Evolutionary conservation across 2,113 vertebrate genomes (phyloP), one percentile per base, ranked within the genome.

Genomic region (Xyliphius kryptos): DNA sequence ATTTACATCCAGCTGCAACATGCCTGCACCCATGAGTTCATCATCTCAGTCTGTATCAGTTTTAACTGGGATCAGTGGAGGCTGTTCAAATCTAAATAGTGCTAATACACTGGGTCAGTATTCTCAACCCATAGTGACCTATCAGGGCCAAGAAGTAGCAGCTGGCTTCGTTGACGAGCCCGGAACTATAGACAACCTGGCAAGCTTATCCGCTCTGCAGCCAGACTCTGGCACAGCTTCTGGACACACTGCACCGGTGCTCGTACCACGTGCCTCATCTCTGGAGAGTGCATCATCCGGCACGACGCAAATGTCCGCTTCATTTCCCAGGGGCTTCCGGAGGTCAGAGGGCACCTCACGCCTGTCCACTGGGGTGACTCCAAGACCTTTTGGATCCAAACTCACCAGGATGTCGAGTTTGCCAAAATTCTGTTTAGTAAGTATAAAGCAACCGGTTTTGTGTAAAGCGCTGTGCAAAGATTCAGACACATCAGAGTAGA

Each of bases 261-360:
- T 77, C 68, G 70, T 79, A 74, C 1, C 61, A 77, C 56, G 82
- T 37, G 47, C 68, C 38, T 11, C 0, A 73, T 62, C 79, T 77
- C 60, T 82, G 70, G 52, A 64, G 13, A 70, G 55, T 68, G 62
- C 72, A 0, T 14, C 56, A 40, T 65, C 80, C 81, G 85, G 67
- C 61, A 61, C 36, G 71, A 79, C 83, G 10, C 83, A 62, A 44
- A 73, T 89, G 79, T 91, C 94, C 71, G 86, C 90, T 57, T 87
- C 90, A 72, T 87, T 99, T 70, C 93, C 92, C 7, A 89, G 92
- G 77, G 91, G 87, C 58, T 95, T 90, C 87, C 89, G 91, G 74
- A 89, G 86, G 76, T 85, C 88, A 0, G 91, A 97, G 41, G 72
- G 80, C 68, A 88, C 87, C 9, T 77, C 86, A 15, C 89, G 91